These are phyloP conservation scores for Chaetops frenatus DNA, from an alignment of 2,113 vertebrate species.

Conservation along the genomic window DNA sequence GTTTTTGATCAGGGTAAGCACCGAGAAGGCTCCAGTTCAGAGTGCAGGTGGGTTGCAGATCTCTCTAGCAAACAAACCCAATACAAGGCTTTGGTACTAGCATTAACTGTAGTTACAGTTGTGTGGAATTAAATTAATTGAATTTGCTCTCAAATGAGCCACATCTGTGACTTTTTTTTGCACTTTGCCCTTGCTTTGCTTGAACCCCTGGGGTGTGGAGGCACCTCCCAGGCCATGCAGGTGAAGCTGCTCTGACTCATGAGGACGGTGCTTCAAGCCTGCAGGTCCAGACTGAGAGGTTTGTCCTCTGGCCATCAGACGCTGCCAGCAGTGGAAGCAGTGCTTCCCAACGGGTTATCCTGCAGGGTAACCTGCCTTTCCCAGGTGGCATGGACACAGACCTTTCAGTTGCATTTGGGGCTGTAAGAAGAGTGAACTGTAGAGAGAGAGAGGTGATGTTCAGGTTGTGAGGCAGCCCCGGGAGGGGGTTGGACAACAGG, in stretches of 20 bases:
- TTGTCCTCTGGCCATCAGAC: not conserved
- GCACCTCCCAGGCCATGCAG: not conserved
- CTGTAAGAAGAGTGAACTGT: not conserved
- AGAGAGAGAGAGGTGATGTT: not conserved
- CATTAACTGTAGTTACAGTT: not conserved
- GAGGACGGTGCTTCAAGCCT: not conserved
- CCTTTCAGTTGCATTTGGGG: not conserved
- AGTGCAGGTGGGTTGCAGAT: not conserved
- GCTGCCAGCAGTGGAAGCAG: not conserved
- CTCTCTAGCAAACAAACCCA: not conserved
- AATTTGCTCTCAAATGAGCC: not conserved
- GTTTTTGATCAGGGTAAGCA: not conserved
- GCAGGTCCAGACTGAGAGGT: not conserved
- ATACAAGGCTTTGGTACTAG: not conserved
- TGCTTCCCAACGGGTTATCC: not conserved
- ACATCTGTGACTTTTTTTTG: not conserved
- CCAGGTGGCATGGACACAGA: not conserved
- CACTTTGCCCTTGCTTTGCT: not conserved
- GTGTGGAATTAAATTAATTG: not conserved
- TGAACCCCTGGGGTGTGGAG: not conserved
- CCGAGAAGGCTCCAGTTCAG: not conserved
- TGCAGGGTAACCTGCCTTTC: not conserved
- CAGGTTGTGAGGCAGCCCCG: not conserved
- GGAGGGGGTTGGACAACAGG: not conserved
- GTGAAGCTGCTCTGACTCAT: rapidly evolving